Percentiles rank a stretch among this genome's conserved stretches.
Conservation (phyloP, 2,888 invertebrate species). For the Loripinus fragilis region DNA sequence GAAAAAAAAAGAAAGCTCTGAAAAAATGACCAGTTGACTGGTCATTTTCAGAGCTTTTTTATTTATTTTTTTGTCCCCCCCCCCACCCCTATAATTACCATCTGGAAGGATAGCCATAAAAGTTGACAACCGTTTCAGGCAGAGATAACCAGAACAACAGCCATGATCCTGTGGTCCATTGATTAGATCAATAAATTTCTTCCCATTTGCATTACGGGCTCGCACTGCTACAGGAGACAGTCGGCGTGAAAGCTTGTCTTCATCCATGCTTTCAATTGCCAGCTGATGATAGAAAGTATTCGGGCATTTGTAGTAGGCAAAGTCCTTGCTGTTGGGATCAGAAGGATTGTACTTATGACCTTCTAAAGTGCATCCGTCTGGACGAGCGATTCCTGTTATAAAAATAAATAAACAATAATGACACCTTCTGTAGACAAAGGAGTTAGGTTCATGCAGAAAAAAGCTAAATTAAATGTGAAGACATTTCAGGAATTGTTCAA, state of each 20-base stretch:
- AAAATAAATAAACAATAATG: too few species aligned
- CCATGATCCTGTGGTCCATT: slow-evolving; percentile 82
- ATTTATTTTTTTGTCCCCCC: too few species aligned
- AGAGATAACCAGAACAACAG: slow-evolving; percentile 81
- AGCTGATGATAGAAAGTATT: not conserved
- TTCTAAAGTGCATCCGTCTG: too few species aligned
- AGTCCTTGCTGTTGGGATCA: not conserved
- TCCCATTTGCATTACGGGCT: not conserved
- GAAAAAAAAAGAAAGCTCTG: too few species aligned
- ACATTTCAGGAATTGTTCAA: too few species aligned
- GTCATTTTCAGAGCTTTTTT: too few species aligned
- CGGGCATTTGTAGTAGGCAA: not conserved
- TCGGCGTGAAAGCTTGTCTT: not conserved
- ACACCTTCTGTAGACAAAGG: too few species aligned
- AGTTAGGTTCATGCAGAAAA: too few species aligned
- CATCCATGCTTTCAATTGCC: slow-evolving; percentile 4
- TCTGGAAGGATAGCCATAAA: slow-evolving; percentile 57
- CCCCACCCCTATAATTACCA: too few species aligned
- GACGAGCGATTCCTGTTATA: too few species aligned
- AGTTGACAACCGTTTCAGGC: slow-evolving; percentile 76
- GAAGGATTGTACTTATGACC: not conserved
- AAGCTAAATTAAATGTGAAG: too few species aligned
- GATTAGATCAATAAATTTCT: slow-evolving; percentile 76
- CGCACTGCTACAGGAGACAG: not conserved
- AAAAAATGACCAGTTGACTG: too few species aligned